Evolutionary conservation across 2,113 vertebrate species (phyloP).

Genomic region (Grantiella picta): DNA sequence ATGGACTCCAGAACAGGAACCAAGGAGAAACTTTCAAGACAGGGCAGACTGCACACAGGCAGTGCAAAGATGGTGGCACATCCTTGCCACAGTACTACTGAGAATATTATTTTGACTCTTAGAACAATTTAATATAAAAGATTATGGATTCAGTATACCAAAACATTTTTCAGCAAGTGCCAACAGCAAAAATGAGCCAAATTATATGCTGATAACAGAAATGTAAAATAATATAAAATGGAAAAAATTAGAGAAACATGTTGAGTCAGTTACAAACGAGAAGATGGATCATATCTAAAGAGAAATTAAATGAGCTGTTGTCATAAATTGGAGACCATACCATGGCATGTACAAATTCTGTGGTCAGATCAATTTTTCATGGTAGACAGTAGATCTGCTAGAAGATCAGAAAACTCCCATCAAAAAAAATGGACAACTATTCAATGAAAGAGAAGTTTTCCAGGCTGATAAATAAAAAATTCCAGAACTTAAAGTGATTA

Average conservation of each 20-base stretch:
- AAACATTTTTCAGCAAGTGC: not conserved
- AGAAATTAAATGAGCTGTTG: not conserved
- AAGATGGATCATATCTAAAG: not conserved
- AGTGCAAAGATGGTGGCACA: not conserved
- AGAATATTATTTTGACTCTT: not conserved
- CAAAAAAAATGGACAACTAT: not conserved
- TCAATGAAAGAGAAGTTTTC: not conserved
- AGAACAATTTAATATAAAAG: not conserved
- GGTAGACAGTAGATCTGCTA: not conserved
- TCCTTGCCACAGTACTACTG: not conserved
- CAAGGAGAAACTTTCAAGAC: not conserved
- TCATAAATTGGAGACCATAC: not conserved
- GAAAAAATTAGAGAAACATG: not conserved
- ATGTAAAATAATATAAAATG: not conserved
- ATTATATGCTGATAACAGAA: not conserved
- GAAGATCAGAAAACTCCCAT: not conserved
- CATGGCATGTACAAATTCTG: not conserved
- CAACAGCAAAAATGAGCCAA: not conserved
- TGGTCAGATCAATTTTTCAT: not conserved
- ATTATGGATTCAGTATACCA: not conserved
- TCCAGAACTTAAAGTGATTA: not conserved
- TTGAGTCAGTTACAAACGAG: not conserved
- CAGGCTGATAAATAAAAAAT: not conserved
- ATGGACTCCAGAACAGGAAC: not conserved
- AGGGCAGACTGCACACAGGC: accelerated